Evolutionary conservation across 2,888 invertebrate genomes (phyloP).

Genomic region (Bursaphelenchus okinawaensis): DNA sequence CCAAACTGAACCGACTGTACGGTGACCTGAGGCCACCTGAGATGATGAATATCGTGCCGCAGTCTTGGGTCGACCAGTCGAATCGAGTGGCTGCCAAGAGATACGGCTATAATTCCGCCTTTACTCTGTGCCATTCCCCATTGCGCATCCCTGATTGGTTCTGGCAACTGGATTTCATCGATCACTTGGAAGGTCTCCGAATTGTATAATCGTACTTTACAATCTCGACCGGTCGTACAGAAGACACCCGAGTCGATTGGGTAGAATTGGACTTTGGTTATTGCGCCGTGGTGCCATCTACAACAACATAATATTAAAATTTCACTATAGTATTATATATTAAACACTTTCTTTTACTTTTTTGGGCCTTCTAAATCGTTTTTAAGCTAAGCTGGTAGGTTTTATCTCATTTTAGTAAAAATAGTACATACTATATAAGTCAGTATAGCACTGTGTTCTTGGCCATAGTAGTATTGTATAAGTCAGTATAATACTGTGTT

Average conservation of each 20-base stretch:
- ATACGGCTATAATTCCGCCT: conserved; percentile 2
- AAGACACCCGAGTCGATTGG: conserved; percentile 27
- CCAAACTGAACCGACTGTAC: conserved; percentile 4
- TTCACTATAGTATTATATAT: too few species aligned
- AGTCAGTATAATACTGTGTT: too few species aligned
- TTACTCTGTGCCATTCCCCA: conserved; percentile 10
- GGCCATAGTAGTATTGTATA: too few species aligned
- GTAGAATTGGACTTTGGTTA: conserved; percentile 24
- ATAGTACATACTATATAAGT: too few species aligned
- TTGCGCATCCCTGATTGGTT: background rate
- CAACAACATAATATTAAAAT: too few species aligned
- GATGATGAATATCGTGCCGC: conserved; percentile 9
- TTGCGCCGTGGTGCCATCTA: conserved; percentile 15
- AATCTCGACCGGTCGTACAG: conserved; percentile 22
- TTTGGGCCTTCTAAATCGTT: too few species aligned
- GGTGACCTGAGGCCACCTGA: conserved; percentile 1
- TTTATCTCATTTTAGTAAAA: too few species aligned
- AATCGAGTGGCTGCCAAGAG: conserved; percentile 1
- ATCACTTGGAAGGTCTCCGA: conserved; percentile 6
- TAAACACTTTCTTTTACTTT: too few species aligned
- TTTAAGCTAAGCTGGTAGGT: too few species aligned
- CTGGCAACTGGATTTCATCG: conserved; percentile 3
- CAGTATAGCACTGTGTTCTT: too few species aligned
- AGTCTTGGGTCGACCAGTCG: conserved; percentile 14
- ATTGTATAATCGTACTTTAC: conserved; percentile 11